Conservation (phyloP, 1,140 invertebrate genomes). For the Battus philenor region DNA sequence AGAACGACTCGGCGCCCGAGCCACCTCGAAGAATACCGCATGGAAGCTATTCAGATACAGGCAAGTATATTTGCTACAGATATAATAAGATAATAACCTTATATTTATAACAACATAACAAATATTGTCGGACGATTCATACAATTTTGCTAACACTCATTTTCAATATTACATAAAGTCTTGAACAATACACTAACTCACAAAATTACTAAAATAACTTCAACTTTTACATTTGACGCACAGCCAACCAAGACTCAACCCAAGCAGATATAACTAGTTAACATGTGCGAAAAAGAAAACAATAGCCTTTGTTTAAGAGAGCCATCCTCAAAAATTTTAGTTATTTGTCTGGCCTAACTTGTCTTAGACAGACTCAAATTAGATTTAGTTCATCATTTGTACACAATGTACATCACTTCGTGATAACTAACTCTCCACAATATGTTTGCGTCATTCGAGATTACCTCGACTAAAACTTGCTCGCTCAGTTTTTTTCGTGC, state of each 20-base stretch:
- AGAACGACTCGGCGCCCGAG: slow-evolving; percentile 79
- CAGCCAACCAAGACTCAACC: too few species aligned
- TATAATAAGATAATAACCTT: too few species aligned
- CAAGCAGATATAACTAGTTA: slow-evolving; percentile 28
- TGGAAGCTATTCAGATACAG: slow-evolving; percentile 78
- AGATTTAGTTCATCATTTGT: too few species aligned
- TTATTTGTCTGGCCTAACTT: slow-evolving; percentile 38
- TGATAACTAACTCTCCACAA: slow-evolving; percentile 31
- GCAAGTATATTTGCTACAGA: slow-evolving; percentile 55
- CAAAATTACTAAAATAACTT: too few species aligned
- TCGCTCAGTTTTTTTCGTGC: slow-evolving; percentile 47
- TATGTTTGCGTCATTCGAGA: slow-evolving; percentile 53
- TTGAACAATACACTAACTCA: too few species aligned
- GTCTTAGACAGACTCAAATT: slow-evolving; percentile 29
- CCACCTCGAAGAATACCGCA: slow-evolving; percentile 79
- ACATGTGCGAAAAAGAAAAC: slow-evolving; percentile 53
- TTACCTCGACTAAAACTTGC: slow-evolving; percentile 51
- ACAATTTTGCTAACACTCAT: too few species aligned
- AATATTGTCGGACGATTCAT: too few species aligned
- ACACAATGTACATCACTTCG: slow-evolving; percentile 17
- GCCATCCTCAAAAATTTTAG: slow-evolving; percentile 26
- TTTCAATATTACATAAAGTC: neutral
- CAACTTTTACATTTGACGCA: too few species aligned
- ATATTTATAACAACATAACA: too few species aligned
- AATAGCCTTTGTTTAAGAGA: slow-evolving; percentile 63